Evolutionary conservation across 2,888 invertebrate genomes (phyloP), one percentile per base, ranked within the genome.

Genomic region (Penaeus monodon): DNA sequence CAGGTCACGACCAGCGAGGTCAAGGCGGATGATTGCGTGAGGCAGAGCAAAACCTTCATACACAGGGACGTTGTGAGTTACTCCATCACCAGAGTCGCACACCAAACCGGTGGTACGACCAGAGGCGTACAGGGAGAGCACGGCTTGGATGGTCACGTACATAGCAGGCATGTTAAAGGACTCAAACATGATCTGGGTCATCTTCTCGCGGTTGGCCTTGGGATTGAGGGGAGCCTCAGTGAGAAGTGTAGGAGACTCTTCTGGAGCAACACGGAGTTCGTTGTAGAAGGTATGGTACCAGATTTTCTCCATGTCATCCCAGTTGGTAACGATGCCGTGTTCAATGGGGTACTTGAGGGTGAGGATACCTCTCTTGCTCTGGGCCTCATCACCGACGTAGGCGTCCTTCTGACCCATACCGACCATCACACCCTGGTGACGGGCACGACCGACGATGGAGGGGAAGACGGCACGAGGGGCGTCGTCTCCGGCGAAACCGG

Each of bases 211-310:
- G 94, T 98, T 98, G 91, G 97, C 97, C 93, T 98, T 98, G 91
- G 98, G 98, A 94, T 98, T 98, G 92, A 97, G 95, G 89, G 97
- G 97, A 90, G 97, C 97, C 93, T 98, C 98, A 90, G 97, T 98
- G 91, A 97, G 94, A 91, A 98, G 95, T 29, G 29, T 29, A n/a
- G 70, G 70, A 22, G 70, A 70, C 70, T 97, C 97, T 93, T 98
- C 97, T 90, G 98, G 98, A 85, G 98, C 98, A 84, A 98, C 98
- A 93, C 98, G 95, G 92, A 98, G 95, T 93, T 98, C 97, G 93
- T 98, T 98, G 96, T 98, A 98, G 95, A 98, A 98, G 92, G 98
- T 98, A 94, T 98, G 98, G 93, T 98, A 98, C 98, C 98, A 98
- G 94, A 98, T 98, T 94, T 98, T 97, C 94, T 98, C 98, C 98